Evolutionary conservation across 2,888 invertebrate genomes (phyloP).

Genomic region (Melinaea marsaeus): DNA sequence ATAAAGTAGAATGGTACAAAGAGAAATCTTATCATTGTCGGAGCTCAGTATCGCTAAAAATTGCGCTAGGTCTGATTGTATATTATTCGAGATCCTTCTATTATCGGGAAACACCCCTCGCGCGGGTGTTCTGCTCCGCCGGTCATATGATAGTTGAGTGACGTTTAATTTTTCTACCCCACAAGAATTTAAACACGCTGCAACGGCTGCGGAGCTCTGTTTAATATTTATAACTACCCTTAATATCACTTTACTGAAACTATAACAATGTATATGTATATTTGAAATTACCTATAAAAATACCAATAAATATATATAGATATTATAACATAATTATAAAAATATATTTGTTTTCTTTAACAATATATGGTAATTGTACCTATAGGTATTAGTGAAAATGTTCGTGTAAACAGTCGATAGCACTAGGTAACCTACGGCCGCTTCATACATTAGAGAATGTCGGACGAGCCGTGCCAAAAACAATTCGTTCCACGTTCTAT

Average conservation of each 20-base stretch:
- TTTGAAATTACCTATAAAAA: too few species aligned
- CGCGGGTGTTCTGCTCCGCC: slow-evolving; percentile 52
- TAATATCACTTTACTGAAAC: too few species aligned
- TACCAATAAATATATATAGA: too few species aligned
- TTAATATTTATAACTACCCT: too few species aligned
- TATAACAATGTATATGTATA: too few species aligned
- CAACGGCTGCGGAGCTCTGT: neutral
- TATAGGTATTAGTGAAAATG: too few species aligned
- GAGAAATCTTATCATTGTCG: slow-evolving; percentile 32
- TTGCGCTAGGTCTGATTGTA: slow-evolving; percentile 47
- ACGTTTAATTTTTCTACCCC: slow-evolving; percentile 64
- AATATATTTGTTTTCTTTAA: too few species aligned
- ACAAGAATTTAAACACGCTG: slow-evolving; percentile 22
- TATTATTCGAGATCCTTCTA: slow-evolving; percentile 48
- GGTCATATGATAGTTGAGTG: slow-evolving; percentile 61
- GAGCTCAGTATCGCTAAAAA: slow-evolving; percentile 49
- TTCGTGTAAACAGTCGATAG: too few species aligned
- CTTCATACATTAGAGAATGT: slow-evolving; percentile 57
- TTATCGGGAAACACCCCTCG: slow-evolving; percentile 54
- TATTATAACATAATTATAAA: too few species aligned
- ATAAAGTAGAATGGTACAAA: slow-evolving; percentile 30
- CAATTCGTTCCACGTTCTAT: slow-evolving; percentile 45
- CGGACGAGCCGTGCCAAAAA: slow-evolving; percentile 54
- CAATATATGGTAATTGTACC: too few species aligned
- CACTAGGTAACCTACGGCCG: slow-evolving; percentile 37